A percentile compares a stretch with the other conserved stretches of the same genome.
phyloP scores from a whole-genome alignment of 2,888 invertebrate genomes.

The Cremastinae sp. region DNA sequence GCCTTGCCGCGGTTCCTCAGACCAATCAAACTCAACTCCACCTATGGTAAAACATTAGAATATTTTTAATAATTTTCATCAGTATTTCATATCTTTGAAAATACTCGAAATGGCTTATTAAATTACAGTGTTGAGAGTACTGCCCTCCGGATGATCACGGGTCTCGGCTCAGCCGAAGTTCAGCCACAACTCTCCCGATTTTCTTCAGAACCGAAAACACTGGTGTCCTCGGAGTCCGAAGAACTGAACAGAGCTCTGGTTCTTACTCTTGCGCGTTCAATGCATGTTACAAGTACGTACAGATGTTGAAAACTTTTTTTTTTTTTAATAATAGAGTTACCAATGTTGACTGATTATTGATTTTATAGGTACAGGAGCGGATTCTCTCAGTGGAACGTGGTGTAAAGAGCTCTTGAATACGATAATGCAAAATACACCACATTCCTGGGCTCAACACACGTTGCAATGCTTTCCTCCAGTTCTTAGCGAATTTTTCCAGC shows the following conservation, averaged over 20 bases:
- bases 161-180: slow-evolving; percentile 96
- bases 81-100: slow-evolving; percentile 14
- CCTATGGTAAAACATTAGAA: slow-evolving; percentile 85
- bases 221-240: slow-evolving; percentile 96
- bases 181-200: slow-evolving; percentile 96
- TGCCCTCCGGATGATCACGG: slow-evolving; percentile 91
- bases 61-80: background rate
- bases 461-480: slow-evolving; percentile 95
- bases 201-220: slow-evolving; percentile 94
- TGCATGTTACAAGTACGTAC: slow-evolving; percentile 91
- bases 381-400: slow-evolving; percentile 87
- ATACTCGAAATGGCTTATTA: too few relatives aligned
- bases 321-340: background rate
- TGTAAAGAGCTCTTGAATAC: slow-evolving; percentile 94
- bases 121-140: slow-evolving; percentile 90
- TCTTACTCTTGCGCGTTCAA: slow-evolving; percentile 94
- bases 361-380: slow-evolving; percentile 80
- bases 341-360: slow-evolving; percentile 6
- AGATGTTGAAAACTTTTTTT: background rate
- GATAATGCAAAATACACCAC: slow-evolving; percentile 96
- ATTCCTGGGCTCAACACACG: slow-evolving; percentile 97
- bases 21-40: slow-evolving; percentile 97
- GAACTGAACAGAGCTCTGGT: slow-evolving; percentile 97
- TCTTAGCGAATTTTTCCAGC: slow-evolving; percentile 93
- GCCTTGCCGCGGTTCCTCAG: slow-evolving; percentile 94